Conservation (phyloP, 2,113 vertebrate species). For the Spheniscus mendiculus region DNA sequence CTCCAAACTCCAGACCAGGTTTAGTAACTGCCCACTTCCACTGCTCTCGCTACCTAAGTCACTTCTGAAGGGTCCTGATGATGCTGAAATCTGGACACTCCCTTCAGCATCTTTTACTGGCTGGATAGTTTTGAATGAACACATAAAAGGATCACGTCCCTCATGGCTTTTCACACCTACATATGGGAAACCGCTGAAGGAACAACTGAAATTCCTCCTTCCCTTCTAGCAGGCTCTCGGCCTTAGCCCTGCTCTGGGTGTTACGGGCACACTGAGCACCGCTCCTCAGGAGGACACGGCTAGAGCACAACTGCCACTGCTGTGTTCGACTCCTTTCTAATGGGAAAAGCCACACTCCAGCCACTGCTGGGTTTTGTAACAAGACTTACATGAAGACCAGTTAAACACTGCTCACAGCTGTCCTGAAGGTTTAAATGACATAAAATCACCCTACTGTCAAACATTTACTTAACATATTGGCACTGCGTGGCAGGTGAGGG, state of each 20-base stretch:
- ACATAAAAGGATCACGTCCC: not conserved
- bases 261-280: fast-evolving
- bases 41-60: not conserved
- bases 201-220: not conserved
- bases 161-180: not conserved
- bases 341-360: not conserved
- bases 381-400: not conserved
- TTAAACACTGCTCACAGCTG: not conserved
- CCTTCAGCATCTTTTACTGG: not conserved
- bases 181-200: not conserved
- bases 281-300: not conserved
- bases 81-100: not conserved
- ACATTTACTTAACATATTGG: not conserved
- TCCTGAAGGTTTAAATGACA: not conserved
- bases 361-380: not conserved
- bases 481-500: not conserved
- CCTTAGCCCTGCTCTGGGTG: not conserved
- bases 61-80: not conserved
- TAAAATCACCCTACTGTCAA: not conserved
- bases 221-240: not conserved
- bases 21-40: not conserved
- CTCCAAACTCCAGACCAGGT: not conserved
- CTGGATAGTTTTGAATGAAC: not conserved
- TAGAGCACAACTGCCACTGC: not conserved
- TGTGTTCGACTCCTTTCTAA: not conserved